Conservation (phyloP, 2,113 vertebrate genomes). For the Synchiropus splendidus region DNA sequence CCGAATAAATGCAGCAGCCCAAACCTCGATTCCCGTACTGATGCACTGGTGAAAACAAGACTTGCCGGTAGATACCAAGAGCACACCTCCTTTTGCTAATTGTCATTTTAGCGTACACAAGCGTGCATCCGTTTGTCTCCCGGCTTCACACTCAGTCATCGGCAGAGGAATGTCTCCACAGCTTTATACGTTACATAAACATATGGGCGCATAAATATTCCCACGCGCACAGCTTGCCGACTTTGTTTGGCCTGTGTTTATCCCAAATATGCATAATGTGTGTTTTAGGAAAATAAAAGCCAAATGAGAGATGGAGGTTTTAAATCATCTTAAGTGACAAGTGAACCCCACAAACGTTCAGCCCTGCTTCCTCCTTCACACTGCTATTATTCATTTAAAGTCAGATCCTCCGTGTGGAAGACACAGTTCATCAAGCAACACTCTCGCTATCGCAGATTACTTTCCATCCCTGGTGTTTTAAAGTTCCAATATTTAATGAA, state of each 20-base stretch:
- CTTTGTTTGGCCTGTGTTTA: not conserved
- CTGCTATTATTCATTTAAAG: conserved; percentile 17
- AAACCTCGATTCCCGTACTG: too few species aligned
- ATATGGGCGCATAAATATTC: conserved; percentile 1
- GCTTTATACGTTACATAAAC: not conserved
- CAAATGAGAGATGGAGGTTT: not conserved
- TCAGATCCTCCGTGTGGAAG: conserved; percentile 14
- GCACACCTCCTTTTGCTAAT: too few species aligned
- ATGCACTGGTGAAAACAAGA: too few species aligned
- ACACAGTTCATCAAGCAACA: conserved; percentile 39
- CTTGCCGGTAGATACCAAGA: too few species aligned
- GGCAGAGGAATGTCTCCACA: not conserved
- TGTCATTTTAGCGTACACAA: too few species aligned
- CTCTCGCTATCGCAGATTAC: conserved; percentile 29
- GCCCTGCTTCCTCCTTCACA: too few species aligned
- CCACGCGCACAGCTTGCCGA: not conserved
- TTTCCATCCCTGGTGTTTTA: conserved; percentile 39
- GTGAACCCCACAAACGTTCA: not conserved
- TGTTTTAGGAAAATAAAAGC: not conserved
- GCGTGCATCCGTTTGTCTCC: too few species aligned
- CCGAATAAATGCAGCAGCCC: too few species aligned
- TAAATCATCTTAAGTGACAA: not conserved
- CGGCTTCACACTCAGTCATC: not conserved
- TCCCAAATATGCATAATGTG: not conserved
- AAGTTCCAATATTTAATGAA: conserved; percentile 74